Evolutionary conservation across 2,113 vertebrate species (phyloP).

Genomic region (Bothrops jararaca): DNA sequence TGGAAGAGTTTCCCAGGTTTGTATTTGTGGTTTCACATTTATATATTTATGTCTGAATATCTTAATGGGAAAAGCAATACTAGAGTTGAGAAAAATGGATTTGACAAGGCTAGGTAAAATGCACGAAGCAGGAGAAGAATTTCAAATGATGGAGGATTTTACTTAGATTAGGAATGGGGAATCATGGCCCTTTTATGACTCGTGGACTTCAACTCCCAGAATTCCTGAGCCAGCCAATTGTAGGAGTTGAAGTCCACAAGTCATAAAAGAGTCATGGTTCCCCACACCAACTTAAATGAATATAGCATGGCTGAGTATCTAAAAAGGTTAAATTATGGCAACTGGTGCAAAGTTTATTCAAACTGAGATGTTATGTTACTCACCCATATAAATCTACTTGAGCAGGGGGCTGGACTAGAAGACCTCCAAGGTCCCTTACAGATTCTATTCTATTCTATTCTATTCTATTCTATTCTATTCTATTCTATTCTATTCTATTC

Average conservation of each 20-base stretch:
- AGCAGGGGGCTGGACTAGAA: too few relatives aligned
- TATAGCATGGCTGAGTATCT: not conserved
- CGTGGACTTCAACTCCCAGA: too few relatives aligned
- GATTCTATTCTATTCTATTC: too few relatives aligned
- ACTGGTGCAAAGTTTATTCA: too few relatives aligned
- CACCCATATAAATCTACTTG: too few relatives aligned
- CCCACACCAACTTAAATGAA: not conserved
- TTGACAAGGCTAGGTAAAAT: not conserved
- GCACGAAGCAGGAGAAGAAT: not conserved
- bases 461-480: too few relatives aligned
- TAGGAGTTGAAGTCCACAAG: not conserved
- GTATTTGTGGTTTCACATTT: constrained; percentile 1
- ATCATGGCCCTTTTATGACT: too few relatives aligned
- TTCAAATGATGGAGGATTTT: not conserved
- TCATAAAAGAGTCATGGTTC: not conserved
- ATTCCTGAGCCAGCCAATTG: not conserved
- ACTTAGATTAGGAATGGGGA: not conserved
- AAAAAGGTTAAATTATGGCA: not conserved
- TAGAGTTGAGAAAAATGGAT: not conserved
- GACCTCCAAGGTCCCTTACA: too few relatives aligned
- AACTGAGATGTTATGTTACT: too few relatives aligned
- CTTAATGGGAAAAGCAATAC: not conserved
- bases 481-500: too few relatives aligned
- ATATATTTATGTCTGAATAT: not conserved
- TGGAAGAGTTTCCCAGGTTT: not conserved